A percentile compares a stretch with the other conserved stretches of the same genome.
phyloP scores from a whole-genome alignment of 2,888 invertebrate genomes.

The Ochropleura plecta region DNA sequence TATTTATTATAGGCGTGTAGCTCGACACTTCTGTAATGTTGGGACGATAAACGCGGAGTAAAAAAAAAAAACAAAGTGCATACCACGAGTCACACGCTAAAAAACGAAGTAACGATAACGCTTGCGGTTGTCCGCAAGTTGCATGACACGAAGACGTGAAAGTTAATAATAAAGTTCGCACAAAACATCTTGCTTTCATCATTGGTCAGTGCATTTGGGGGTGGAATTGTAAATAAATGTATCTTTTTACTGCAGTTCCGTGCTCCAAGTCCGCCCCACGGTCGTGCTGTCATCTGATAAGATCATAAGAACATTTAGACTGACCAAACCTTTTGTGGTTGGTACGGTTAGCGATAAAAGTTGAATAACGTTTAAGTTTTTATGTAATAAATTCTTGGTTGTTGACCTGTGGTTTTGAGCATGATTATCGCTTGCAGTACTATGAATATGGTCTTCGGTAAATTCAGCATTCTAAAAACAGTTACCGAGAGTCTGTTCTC shows the following conservation, averaged over 20 bases:
- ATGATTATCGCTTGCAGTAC: neutral
- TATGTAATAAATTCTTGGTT: neutral
- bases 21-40: no score
- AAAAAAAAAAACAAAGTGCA: no score
- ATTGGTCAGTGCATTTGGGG: neutral
- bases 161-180: neutral
- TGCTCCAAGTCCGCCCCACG: neutral
- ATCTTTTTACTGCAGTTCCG: conserved; percentile 30
- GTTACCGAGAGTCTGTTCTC: no score
- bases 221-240: conserved; percentile 10
- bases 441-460: neutral
- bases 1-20: no score
- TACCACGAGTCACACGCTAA: neutral
- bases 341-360: neutral
- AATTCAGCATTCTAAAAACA: no score
- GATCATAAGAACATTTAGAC: conserved; percentile 1
- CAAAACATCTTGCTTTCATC: neutral
- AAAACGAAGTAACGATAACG: neutral
- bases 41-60: no score
- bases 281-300: conserved; percentile 34
- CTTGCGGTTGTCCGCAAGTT: neutral
- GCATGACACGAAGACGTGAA: neutral
- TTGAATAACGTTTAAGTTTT: neutral
- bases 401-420: neutral
- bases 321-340: neutral